These are phyloP conservation scores for Venustaconcha ellipsiformis DNA, from an alignment of 1,140 invertebrate species.

Conservation along the genomic window DNA sequence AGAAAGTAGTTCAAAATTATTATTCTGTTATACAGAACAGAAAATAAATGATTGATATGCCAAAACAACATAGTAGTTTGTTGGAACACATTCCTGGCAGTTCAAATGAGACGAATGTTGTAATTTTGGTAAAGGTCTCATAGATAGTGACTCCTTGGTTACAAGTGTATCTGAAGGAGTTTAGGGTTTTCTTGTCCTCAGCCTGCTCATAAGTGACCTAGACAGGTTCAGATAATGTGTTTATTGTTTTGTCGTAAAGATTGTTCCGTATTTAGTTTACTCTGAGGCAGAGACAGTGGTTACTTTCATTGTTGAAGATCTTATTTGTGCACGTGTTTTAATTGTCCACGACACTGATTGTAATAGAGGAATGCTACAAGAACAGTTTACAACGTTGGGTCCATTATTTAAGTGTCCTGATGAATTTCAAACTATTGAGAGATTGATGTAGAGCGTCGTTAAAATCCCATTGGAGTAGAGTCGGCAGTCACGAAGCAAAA, in stretches of 20 bases:
- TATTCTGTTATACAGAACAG: too few species aligned
- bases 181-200: neutral
- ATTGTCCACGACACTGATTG: conserved; percentile 16
- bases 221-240: conserved; percentile 4
- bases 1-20: too few species aligned
- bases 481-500: too few species aligned
- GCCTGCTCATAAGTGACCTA: neutral
- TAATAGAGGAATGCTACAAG: neutral
- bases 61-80: too few species aligned
- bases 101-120: conserved; percentile 2
- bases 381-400: too few species aligned
- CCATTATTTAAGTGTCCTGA: too few species aligned
- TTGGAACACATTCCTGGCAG: neutral
- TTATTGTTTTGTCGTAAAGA: neutral
- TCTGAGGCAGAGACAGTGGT: neutral
- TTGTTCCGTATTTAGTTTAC: conserved; percentile 6
- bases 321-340: conserved; percentile 8
- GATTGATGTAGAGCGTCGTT: too few species aligned
- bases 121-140: neutral
- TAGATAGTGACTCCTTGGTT: conserved; percentile 17
- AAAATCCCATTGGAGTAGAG: too few species aligned
- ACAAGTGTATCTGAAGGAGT: conserved; percentile 3
- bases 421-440: too few species aligned
- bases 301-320: neutral
- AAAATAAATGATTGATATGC: too few species aligned